Evolutionary conservation across 1,140 invertebrate genomes (phyloP), one percentile per base, ranked within the genome.

Genomic region (Drosophila leontia): DNA sequence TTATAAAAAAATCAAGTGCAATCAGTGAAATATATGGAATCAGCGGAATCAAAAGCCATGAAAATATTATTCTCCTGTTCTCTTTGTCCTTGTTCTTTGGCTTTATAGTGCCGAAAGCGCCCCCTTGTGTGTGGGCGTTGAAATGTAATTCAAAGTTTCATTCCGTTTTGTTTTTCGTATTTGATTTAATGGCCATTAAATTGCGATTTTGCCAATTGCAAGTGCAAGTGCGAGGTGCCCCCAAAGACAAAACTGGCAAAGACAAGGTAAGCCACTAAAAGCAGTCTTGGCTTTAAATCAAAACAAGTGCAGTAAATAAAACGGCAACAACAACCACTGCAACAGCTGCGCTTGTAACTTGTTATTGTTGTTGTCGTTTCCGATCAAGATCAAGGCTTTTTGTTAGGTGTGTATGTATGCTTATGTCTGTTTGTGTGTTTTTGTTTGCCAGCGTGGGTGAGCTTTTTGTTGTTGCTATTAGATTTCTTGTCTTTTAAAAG

Each of bases 361-460:
- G 57, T 59, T 72, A 59, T 41, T 58, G 56, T 70, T 47, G 44
- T 64, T 55, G 34, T 57, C 78, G 79, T 75, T 82, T 75, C 68
- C 70, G 88, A 91, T 91, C 88, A 91, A 91, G 88, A 91, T 91
- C 88, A 91, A 91, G 88, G 88, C 81, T 82, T 91, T 85, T 74
- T 62, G 67, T 57, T 63, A 72, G 56, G 62, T 64, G 44, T 41
- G 41, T 34, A 34, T 7, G 9, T 34, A 17, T 17, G 8, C 15
- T 29, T 26, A 1, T 58, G 17, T 13, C n/a, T 35, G 47, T n/a
- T n/a, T 61, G 45, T 45, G 17, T 32, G 8, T 53, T 37, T 48
- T 9, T 61, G 59, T 35, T 60, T 17, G 19, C 2, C 41, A 13
- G 69, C 60, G 71, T 76, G 67, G 75, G 62, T 62, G 48, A 63